Evolutionary conservation across 2,113 vertebrate genomes (phyloP), one percentile per base, ranked within the genome.

Genomic region (Zosterops borbonicus): DNA sequence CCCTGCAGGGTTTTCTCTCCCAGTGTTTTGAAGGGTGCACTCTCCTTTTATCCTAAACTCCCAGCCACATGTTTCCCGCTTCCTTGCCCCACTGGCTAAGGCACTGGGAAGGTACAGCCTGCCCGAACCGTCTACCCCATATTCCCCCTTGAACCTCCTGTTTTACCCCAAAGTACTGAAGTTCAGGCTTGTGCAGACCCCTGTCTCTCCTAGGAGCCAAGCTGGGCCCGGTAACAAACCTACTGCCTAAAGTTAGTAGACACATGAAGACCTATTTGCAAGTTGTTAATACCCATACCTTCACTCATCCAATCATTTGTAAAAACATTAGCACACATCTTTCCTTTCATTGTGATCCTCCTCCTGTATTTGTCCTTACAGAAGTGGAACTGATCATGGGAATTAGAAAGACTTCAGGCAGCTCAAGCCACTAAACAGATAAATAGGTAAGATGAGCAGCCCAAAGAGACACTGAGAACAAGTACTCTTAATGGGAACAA

Each of bases 401-500:
- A 55, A 55, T 70, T 31, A 83, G 35, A 44, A 69, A 80, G 13
- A 63, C 33, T 81, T 87, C 20, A 75, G 60, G 41, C 20, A 87
- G 53, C 58, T 87, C 39, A 64, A 74, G 37, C n/a, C 1, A 2
- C 69, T 83, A 25, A 84, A 68, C 47, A 92, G 17, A 59, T 28
- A 70, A 83, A 84, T 60, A 91, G 74, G 53, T 69, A 49, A 91
- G 70, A 58, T 14, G 7, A 78, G 49, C 29, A 60, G 50, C 29
- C 46, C 50, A 15, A 89, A 91, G 35, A 63, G 23, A 16, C 65
- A 24, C 35, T 44, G 50, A 83, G 63, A 80, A 86, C 41, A 76
- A 88, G 50, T 46, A 53, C 18, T 62, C 20, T 63, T 87, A 89
- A 90, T 56, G 53, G 68, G 39, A 92, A 75, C 16, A 93, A 89